A percentile compares a stretch with the other conserved stretches of the same genome.
phyloP scores from a whole-genome alignment of 2,888 invertebrate species.

The Eupithecia pulchellata region DNA sequence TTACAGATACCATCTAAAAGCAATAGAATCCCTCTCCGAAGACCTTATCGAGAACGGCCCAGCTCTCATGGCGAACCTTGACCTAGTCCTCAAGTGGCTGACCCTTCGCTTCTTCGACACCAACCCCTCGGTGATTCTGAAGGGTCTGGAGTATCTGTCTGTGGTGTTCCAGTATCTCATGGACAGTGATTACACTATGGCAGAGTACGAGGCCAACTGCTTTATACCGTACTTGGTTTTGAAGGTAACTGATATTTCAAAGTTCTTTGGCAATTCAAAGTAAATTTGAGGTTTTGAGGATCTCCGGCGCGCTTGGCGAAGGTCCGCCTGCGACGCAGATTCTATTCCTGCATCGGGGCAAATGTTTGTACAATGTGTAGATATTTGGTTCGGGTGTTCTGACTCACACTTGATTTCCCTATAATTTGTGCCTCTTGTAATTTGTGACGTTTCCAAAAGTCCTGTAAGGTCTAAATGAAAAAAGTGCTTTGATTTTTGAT shows the following conservation, averaged over 20 bases:
- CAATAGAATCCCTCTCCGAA: constrained; percentile 95
- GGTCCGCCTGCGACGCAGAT: too few species aligned
- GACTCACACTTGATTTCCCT: too few species aligned
- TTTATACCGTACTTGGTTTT: constrained; percentile 97
- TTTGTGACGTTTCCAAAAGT: too few species aligned
- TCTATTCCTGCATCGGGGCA: too few species aligned
- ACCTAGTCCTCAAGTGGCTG: constrained; percentile 98
- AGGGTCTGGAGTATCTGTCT: constrained; percentile 96
- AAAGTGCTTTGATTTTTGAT: too few species aligned
- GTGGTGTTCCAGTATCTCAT: constrained; percentile 92
- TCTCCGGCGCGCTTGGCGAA: too few species aligned
- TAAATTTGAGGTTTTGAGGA: too few species aligned
- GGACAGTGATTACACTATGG: constrained; percentile 92
- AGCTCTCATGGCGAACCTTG: constrained; percentile 95
- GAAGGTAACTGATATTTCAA: constrained; percentile 86
- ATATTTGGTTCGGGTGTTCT: too few species aligned
- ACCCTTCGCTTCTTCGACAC: constrained; percentile 99
- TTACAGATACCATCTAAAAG: constrained; percentile 95
- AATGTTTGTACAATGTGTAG: too few species aligned
- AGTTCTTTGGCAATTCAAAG: too few species aligned
- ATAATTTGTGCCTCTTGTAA: too few species aligned
- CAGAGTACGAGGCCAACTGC: constrained; percentile 95
- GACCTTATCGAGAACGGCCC: constrained; percentile 91
- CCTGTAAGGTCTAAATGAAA: too few species aligned
- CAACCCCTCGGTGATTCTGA: constrained; percentile 97